A percentile compares a stretch with the other conserved stretches of the same genome.
phyloP scores from a whole-genome alignment of 37 sponge, comb jelly and placozoan species.

The Eunapius fragilis region DNA sequence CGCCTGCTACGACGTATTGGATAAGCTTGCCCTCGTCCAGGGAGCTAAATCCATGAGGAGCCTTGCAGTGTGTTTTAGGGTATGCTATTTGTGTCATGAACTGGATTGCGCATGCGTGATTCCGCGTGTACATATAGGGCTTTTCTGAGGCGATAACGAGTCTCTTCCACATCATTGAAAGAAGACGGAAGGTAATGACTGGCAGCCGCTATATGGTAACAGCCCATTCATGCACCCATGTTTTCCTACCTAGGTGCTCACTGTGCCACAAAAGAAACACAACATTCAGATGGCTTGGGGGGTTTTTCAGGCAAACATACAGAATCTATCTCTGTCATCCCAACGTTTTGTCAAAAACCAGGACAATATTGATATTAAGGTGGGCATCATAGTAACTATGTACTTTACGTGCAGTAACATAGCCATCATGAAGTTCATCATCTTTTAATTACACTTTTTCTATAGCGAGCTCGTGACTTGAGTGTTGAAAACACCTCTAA shows the following conservation, averaged over 20 bases:
- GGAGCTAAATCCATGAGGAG: slow-evolving; percentile 83
- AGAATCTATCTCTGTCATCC: slow-evolving; percentile 60
- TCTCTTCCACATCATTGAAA: slow-evolving; percentile 63
- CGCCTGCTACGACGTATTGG: slow-evolving; percentile 63
- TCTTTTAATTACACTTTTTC: neutral
- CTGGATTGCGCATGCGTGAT: neutral
- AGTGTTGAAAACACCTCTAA: slow-evolving; percentile 8
- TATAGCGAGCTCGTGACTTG: slow-evolving; percentile 24
- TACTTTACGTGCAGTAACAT: neutral
- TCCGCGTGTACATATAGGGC: slow-evolving; percentile 36
- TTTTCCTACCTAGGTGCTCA: slow-evolving; percentile 54
- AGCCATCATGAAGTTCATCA: neutral
- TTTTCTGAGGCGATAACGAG: slow-evolving; percentile 72
- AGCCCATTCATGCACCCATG: no score
- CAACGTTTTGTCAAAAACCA: slow-evolving; percentile 72
- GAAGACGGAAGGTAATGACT: slow-evolving; percentile 53
- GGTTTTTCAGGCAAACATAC: slow-evolving; percentile 58
- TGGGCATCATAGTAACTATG: neutral
- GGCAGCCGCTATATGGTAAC: neutral
- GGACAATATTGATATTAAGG: slow-evolving; percentile 20
- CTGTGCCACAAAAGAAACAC: slow-evolving; percentile 40
- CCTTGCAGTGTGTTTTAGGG: slow-evolving; percentile 83
- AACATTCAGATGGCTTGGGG: slow-evolving; percentile 37
- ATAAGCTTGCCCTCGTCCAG: slow-evolving; percentile 67
- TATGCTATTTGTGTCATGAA: no score